Percentiles rank a stretch among this genome's conserved stretches.
Evolutionary conservation across 1,140 invertebrate genomes (phyloP).

Genomic region (Prorops nasuta): DNA sequence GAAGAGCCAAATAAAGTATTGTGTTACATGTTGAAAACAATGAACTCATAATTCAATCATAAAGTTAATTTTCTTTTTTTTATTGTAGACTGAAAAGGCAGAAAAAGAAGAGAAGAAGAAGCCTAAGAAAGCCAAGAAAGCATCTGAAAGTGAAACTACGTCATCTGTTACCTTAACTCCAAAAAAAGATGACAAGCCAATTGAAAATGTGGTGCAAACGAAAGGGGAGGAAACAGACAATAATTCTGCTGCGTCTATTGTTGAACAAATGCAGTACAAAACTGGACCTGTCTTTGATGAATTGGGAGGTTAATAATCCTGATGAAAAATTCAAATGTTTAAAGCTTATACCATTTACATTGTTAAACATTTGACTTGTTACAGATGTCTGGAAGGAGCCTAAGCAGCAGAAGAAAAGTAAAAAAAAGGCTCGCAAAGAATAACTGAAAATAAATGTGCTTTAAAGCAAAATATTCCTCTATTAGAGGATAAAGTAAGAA

Average conservation of each 20-base stretch:
- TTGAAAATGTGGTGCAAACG: conserved; percentile 22
- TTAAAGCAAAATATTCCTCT: conserved; percentile 19
- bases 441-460: conserved; percentile 53
- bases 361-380: too few species aligned
- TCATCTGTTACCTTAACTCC: conserved; percentile 10
- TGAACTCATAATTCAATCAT: conserved; percentile 3
- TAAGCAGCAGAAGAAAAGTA: conserved; percentile 64
- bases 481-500: conserved; percentile 19
- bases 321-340: background rate
- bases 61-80: background rate
- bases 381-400: conserved; percentile 67
- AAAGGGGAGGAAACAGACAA: conserved; percentile 33
- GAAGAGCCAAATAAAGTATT: conserved; percentile 38
- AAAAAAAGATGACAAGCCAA: conserved; percentile 29
- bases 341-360: too few species aligned
- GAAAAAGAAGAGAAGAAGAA: conserved; percentile 44
- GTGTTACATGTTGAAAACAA: too few species aligned
- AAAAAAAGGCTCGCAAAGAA: conserved; percentile 69
- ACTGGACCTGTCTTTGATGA: conserved; percentile 63
- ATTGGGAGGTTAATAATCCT: conserved; percentile 60
- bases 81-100: conserved; percentile 26
- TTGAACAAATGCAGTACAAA: conserved; percentile 39
- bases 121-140: conserved; percentile 53
- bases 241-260: conserved; percentile 51
- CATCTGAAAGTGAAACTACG: conserved; percentile 41